These are phyloP conservation scores for Morpho helenor DNA, from an alignment of 2,888 invertebrate genomes.

Conservation along the genomic window DNA sequence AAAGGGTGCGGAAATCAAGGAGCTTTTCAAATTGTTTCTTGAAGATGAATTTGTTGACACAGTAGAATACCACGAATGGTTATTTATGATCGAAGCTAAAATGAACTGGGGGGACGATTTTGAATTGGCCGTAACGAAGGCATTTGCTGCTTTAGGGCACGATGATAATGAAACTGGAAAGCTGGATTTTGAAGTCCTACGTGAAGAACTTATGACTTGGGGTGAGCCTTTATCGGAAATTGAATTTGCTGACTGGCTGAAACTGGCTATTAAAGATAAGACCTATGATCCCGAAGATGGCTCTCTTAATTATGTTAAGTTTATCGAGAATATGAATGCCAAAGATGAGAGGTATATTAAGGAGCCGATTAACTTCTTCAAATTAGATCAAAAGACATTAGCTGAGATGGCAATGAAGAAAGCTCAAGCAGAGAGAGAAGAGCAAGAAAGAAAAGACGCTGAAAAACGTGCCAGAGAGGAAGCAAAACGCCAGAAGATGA, in stretches of 20 bases:
- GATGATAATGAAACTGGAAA: conserved; percentile 58
- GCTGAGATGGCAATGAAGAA: conserved; percentile 64
- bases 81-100: conserved; percentile 69
- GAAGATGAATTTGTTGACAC: conserved; percentile 67
- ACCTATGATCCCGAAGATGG: conserved; percentile 51
- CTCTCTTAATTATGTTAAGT: conserved; percentile 50
- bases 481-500: conserved; percentile 56
- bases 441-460: conserved; percentile 54
- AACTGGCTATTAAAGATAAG: conserved; percentile 55
- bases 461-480: conserved; percentile 55
- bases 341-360: conserved; percentile 54
- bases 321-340: conserved; percentile 65
- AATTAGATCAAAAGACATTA: conserved; percentile 66
- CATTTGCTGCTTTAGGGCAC: conserved; percentile 56
- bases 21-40: conserved; percentile 49
- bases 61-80: conserved; percentile 61
- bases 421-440: conserved; percentile 54
- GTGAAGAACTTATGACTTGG: conserved; percentile 57
- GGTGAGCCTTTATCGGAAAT: conserved; percentile 59
- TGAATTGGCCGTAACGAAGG: conserved; percentile 52
- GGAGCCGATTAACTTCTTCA: conserved; percentile 69
- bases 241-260: conserved; percentile 60
- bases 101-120: conserved; percentile 64
- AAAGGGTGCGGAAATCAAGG: conserved; percentile 51
- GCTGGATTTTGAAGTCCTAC: conserved; percentile 49